Base-by-base conservation (phyloP, 2,113 vertebrate species). In the Sander vitreus region DNA sequence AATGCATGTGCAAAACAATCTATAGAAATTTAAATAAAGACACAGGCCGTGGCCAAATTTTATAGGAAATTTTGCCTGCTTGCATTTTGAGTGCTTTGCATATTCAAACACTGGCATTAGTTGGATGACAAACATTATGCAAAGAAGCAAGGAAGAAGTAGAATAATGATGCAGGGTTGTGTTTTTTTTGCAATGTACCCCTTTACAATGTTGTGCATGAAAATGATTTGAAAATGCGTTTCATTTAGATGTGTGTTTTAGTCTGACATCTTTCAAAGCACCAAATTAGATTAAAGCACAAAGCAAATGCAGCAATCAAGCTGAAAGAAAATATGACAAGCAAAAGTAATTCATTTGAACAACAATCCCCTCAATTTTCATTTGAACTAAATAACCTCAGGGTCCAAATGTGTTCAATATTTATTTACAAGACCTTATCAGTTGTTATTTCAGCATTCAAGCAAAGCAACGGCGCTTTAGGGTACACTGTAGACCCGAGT, bases 181-280 rank as follows among this genome's bases (percentile, higher is more conserved):
- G 12, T 66, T 30, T 27, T 27, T 60, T 54, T 36, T 47, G 51
- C 48, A 67, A 71, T 45, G 66, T 59, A 82, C 60, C 25, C 14
- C 23, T 63, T 59, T 63, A 51, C 59, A 78, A 11, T 12, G 66
- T 51, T 73, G 78, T 64, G 76, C 64, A 64, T 2, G 60, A 76
- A 88, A 79, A 90, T 78, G 55, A 87, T 87, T 85, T 83, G 48
- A 88, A 84, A 86, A 90, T 85, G 85, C 60, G 78, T 88, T 90
- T 90, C 86, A 76, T 84, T 89, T 77, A 83, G 59, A 91, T 90
- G 77, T 86, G 57, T 47, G 60, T 81, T 84, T 84, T 19, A 57
- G 71, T 62, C 19, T 83, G 89, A 88, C 89, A 73, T 89, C 70
- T 80, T 74, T 53, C 67, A 90, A 86, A 85, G 57, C 60, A 75